A percentile compares a stretch with the other conserved stretches of the same genome.
These are phyloP conservation scores for Monopterus albus DNA, from an alignment of 2,113 vertebrate species.

Conservation along the genomic window DNA sequence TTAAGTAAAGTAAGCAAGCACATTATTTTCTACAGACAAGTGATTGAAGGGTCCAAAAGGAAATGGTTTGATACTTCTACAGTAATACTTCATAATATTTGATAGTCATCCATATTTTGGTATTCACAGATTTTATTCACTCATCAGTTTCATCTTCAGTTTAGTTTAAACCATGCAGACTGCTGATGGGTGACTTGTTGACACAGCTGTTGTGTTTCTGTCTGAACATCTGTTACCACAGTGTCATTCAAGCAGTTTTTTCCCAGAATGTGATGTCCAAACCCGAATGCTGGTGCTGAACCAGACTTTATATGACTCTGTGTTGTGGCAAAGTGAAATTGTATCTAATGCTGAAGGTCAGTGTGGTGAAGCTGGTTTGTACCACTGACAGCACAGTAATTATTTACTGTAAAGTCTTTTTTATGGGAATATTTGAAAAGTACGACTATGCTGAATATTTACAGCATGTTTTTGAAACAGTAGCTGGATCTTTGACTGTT, in stretches of 20 bases:
- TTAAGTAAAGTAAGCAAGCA: neutral
- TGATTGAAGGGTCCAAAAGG: neutral
- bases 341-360: constrained; percentile 32
- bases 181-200: neutral
- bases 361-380: neutral
- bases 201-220: neutral
- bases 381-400: neutral
- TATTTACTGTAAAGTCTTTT: no score
- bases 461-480: no score
- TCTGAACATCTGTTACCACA: neutral
- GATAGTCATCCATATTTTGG: neutral
- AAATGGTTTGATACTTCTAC: neutral
- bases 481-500: no score
- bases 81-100: neutral
- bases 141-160: neutral
- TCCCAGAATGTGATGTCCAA: constrained; percentile 1
- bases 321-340: neutral
- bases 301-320: constrained; percentile 4
- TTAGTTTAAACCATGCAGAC: neutral
- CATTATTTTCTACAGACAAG: no score
- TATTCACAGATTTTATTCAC: neutral
- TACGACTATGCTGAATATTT: no score
- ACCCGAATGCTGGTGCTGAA: neutral
- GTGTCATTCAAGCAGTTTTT: neutral
- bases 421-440: no score